Evolutionary conservation across 2,888 invertebrate species (phyloP), one percentile per base, ranked within the genome.

Genomic region (Polymixis lichenea): DNA sequence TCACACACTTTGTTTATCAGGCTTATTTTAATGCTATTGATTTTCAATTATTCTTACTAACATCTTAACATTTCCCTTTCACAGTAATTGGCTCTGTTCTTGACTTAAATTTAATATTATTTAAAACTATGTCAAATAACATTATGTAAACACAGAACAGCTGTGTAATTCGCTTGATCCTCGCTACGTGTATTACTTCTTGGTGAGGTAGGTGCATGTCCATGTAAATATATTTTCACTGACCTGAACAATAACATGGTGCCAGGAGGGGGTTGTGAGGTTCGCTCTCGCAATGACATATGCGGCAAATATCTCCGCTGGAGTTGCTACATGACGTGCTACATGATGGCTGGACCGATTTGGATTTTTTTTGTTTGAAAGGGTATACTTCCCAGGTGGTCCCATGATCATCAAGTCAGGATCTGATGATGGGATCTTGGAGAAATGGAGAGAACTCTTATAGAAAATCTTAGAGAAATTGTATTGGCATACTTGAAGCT

Each of bases 211-310:
- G 17, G 19, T 32, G 68, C 60, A 49, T 68, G 38, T 11, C 19
- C 51, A 46, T 66, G 71, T 68, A 46, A 62, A 62, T 32, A 61
- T 53, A 68, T 77, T 75, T 49, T 53, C 55, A 81, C 89, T 90
- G 87, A 96, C 97, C 97, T 86, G 99, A 98, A 95, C 99, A 99
- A 93, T 98, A 98, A 95, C 99, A 99, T 28, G 99, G 99, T 73
- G 99, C 98, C 87, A 99, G 97, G 82, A 99, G 97, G 7, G 99
- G 99, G 91, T 98, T 98, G 91, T 98, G 98, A 80, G 97, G 97
- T 94, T 99, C 99, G 79, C 98, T 98, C 96, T 99, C 99, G 93
- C 99, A 99, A 94, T 99, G 99, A 93, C 99, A 99, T 93, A 99
- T 99, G 91, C 99, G 98, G 94, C 98, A 98, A 82, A 98, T 98